A percentile compares a stretch with the other conserved stretches of the same genome.
Conservation (phyloP, 1,140 invertebrate genomes). For the Samia ricini region DNA sequence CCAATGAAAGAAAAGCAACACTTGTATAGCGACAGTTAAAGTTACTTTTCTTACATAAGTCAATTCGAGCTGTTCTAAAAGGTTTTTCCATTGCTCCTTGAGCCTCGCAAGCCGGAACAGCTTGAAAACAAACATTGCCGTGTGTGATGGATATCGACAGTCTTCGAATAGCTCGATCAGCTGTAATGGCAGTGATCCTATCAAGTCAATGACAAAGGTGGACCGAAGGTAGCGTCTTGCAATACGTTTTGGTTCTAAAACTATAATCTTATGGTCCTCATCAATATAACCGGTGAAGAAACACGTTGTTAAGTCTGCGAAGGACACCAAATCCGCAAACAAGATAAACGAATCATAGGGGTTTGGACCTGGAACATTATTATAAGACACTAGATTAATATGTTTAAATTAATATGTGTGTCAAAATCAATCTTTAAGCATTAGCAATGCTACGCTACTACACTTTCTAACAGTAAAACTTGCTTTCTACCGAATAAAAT, state of each 20-base stretch:
- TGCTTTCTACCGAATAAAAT: too few relatives aligned
- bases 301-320: slow-evolving; percentile 23
- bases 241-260: slow-evolving; percentile 25
- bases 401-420: background rate
- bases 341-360: slow-evolving; percentile 32
- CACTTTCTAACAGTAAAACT: too few relatives aligned
- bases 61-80: slow-evolving; percentile 26
- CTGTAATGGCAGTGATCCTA: slow-evolving; percentile 37
- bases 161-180: slow-evolving; percentile 20
- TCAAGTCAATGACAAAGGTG: slow-evolving; percentile 27
- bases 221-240: slow-evolving; percentile 25
- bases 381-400: background rate
- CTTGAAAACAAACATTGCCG: slow-evolving; percentile 34
- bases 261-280: slow-evolving; percentile 28
- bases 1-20: slow-evolving; percentile 39
- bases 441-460: too few relatives aligned
- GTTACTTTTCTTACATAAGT: slow-evolving; percentile 28
- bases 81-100: slow-evolving; percentile 21
- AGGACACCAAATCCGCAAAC: slow-evolving; percentile 28
- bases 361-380: slow-evolving; percentile 33
- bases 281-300: slow-evolving; percentile 41
- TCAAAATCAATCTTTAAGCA: too few relatives aligned
- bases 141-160: slow-evolving; percentile 32
- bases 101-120: slow-evolving; percentile 23
- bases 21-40: slow-evolving; percentile 17